Base-by-base conservation (phyloP, 2,888 invertebrate genomes). In the Ctena decussata region DNA sequence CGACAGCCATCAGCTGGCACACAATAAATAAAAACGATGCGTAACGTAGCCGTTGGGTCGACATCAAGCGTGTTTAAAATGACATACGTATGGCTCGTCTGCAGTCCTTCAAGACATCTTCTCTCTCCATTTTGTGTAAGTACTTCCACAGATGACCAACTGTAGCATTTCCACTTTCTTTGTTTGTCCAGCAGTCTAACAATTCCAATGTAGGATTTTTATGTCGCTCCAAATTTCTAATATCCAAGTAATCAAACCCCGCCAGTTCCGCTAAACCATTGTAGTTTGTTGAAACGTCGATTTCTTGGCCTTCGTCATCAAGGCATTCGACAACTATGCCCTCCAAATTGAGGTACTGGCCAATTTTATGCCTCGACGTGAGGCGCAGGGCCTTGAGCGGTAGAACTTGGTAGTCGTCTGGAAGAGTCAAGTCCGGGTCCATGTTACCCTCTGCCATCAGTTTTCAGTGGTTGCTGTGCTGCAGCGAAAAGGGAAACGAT, bases 251-350 rank as follows among this genome's bases (percentile, higher is more conserved):
- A 12, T 46, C 18, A 57, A 90, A 88, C 0, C 88, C 86, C 6
- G 84, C 84, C 46, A 90, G 76, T 72, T 90, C 90, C 0, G 90
- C 86, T 44, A 90, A 65, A 24, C 90, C 90, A 41, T 77, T 86
- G 41, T 72, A 82, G 57, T 86, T 80, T 57, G 82, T 89, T 15
- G 77, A 84, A 11, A 89, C 65, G 41, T 89, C 86, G 32, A 79
- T 49, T 53, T 53, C 53, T 3, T 53, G 53, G 5, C 53, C 53
- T n/a, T 53, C 53, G 21, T 53, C 53, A 1, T 82, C 49, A 1
- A 57, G 70, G n/a, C 72, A 44, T 2, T 86, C 77, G 24, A 89
- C 75, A 3, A 89, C 46, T 12, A 27, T 69, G 0, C 89, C 89
- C 27, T 89, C 89, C 0, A 84, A 44, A 41, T 89, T 77, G n/a